phyloP scores from a whole-genome alignment of 2,113 vertebrate genomes.

The Euleptes europaea region DNA sequence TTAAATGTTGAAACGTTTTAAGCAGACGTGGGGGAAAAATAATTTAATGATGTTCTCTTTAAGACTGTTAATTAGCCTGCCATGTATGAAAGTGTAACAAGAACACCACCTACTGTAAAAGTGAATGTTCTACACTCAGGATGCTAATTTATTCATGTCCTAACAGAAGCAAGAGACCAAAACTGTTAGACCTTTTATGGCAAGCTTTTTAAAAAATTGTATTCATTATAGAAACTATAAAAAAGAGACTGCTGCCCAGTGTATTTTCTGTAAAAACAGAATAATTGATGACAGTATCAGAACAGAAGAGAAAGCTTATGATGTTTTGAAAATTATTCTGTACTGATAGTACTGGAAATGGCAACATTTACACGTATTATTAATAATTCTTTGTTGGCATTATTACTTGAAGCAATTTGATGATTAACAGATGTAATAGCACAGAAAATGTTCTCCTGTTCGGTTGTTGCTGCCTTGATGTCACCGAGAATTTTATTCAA shows the following conservation, averaged over 20 bases:
- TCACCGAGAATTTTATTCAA: neutral
- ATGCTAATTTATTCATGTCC: conserved; percentile 68
- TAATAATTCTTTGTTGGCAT: neutral
- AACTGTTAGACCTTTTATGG: conserved; percentile 70
- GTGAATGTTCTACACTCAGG: conserved; percentile 76
- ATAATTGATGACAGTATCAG: neutral
- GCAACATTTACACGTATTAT: conserved; percentile 53
- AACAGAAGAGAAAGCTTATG: conserved; percentile 38
- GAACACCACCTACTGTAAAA: conserved; percentile 88
- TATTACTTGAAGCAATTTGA: neutral
- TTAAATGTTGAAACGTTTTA: conserved; percentile 76
- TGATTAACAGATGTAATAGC: neutral
- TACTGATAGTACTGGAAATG: conserved; percentile 45
- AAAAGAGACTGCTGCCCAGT: neutral
- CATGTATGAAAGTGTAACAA: conserved; percentile 84
- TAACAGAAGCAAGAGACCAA: conserved; percentile 50
- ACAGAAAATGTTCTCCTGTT: neutral
- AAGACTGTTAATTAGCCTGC: conserved; percentile 81
- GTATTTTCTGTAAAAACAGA: neutral
- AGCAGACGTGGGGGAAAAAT: conserved; percentile 68
- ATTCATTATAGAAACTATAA: neutral
- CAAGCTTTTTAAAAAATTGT: conserved; percentile 50
- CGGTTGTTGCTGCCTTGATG: neutral
- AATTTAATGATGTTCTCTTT: conserved; percentile 79
- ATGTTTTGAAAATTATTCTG: conserved; percentile 7